Evolutionary conservation across 92 coral and sea anemone species (phyloP), one percentile per base, ranked within the genome.

Genomic region (Palythoa grandis): DNA sequence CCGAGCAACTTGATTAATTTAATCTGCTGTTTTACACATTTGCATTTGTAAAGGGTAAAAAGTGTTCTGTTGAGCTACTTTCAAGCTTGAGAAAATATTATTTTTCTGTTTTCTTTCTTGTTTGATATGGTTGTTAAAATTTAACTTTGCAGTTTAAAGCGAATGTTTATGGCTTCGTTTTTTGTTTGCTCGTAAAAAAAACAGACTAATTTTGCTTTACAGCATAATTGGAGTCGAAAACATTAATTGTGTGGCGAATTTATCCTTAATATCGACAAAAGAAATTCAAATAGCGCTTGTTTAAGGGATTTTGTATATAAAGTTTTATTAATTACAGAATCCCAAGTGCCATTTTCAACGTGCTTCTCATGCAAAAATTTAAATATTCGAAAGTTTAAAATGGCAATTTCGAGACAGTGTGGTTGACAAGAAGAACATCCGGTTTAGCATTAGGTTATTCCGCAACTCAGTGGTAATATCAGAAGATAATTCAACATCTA

Each of bases 231-330:
- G 53, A 54, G 82, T 52, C 65, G 82, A 76, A 76, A 63, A 54
- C 82, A 76, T 76, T 76, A 76, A 76, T 80, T 80, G 74, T 80
- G 74, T 80, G 85, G 85, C 58, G 22, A 38, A 24, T 39, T 65
- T 70, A 52, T 12, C 74, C 85, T 63, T 63, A 80, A 66, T 65
- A 35, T 65, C 85, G 74, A 65, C 85, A 78, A 66, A 80, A 50
- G 85, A 43, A 80, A 63, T 65, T 68, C 74, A 80, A 63, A 65
- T 50, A 39, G 74, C 74, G 58, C 74, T 80, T 80, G 85, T 80
- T 80, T 80, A 80, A 66, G 61, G 74, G 40, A 66, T 80, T 79
- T 80, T 52, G 40, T 39, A 66, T 66, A 48, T 15, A 53, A 47
- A 22, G 15, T 80, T 58, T 47, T 20, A 65, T 65, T 63, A 80